Evolutionary conservation across 1,140 invertebrate species (phyloP), one percentile per base, ranked within the genome.

Genomic region (Hylyphantes graminicola): DNA sequence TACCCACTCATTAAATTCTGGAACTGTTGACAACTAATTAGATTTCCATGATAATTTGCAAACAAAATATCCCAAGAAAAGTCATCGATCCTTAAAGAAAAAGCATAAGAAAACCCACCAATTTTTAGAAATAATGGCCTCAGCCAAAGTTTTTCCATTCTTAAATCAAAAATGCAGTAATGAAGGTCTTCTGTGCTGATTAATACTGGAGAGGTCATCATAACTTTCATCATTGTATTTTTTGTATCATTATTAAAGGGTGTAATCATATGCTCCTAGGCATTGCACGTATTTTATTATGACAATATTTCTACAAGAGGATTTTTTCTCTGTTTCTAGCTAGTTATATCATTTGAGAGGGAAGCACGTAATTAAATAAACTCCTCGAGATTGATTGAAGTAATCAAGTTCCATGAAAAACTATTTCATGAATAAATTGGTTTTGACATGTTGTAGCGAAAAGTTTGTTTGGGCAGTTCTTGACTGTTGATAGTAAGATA

Each of bases 141-240:
- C n/a, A n/a, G 15, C 15, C 19, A n/a, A 35, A 21, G 64, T 50
- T 80, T 67, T 57, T 70, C 19, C 35, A 61, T 8, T 50, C 54
- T 70, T 70, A 35, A 50, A 57, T 51, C 61, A 54, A 67, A 55
- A 80, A 55, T 59, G 12, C 68, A 51, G 54, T 70, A 80, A 80
- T 80, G 77, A 80, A 80, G 48, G 35, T 35, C 57, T 51, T 70
- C 70, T 51, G 57, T 51, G 54, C 63, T 80, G 77, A 80, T 80
- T 80, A 80, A 80, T 67, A 48, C 48, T 70, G n/a, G 50, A 54
- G 53, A 35, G 59, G 63, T 70, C 65, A 8, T 53, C 65, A 15
- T 70, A 35, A 67, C 55, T 78, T 78, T 21, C 48, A 21, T 65
- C 17, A 67, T 70, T 80, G 54, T 59, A 54, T 12, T 17, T 67